These are phyloP conservation scores for Erebia epiphron DNA, from an alignment of 2,888 invertebrate genomes.

Conservation along the genomic window DNA sequence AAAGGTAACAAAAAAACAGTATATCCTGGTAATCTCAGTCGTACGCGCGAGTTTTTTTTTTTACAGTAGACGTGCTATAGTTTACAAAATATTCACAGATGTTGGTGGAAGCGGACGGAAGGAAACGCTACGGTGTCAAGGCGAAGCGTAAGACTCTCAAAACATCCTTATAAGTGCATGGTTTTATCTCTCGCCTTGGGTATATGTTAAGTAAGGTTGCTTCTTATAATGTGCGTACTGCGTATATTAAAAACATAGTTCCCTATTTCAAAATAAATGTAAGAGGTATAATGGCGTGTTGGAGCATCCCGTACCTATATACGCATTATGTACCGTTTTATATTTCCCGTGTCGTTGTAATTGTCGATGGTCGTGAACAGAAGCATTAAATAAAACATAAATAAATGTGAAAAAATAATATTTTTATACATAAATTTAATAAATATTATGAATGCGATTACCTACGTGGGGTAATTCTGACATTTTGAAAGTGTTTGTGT, in stretches of 20 bases:
- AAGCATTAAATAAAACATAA: too few relatives aligned
- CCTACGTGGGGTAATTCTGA: too few relatives aligned
- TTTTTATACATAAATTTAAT: too few relatives aligned
- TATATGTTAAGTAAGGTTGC: conserved; percentile 38
- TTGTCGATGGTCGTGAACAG: too few relatives aligned
- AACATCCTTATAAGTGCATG: conserved; percentile 48
- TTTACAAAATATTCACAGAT: background rate
- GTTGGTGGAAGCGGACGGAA: conserved; percentile 47
- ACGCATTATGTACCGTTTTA: too few relatives aligned
- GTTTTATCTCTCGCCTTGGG: conserved; percentile 45
- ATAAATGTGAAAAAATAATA: too few relatives aligned
- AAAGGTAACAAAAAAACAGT: background rate
- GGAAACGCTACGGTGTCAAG: conserved; percentile 58
- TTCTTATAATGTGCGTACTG: conserved; percentile 24
- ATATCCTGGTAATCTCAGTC: background rate
- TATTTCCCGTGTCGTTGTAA: too few relatives aligned
- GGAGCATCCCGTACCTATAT: too few relatives aligned
- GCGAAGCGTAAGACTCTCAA: conserved; percentile 47
- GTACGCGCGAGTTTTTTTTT: background rate
- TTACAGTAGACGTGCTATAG: conserved; percentile 7
- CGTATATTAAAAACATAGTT: conserved; percentile 14
- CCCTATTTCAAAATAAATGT: background rate
- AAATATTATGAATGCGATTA: too few relatives aligned
- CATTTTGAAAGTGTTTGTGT: too few relatives aligned
- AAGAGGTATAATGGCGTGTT: background rate